phyloP scores from a whole-genome alignment of 2,888 invertebrate species.

The Panzeria rudis region DNA sequence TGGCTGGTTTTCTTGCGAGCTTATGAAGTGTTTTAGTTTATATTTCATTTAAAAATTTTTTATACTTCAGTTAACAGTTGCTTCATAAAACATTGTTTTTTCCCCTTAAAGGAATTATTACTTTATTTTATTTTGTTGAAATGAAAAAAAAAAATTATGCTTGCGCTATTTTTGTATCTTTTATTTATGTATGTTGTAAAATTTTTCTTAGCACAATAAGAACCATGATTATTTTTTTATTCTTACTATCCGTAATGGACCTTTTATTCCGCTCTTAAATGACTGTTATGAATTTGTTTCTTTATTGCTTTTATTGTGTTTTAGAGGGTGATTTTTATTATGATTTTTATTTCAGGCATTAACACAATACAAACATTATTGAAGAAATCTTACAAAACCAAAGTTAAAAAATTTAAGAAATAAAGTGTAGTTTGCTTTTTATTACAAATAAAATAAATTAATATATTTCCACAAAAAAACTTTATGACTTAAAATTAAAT shows the following conservation, averaged over 20 bases:
- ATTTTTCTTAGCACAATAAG: conserved; percentile 20
- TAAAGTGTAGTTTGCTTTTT: conserved; percentile 29
- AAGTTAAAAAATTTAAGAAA: background rate
- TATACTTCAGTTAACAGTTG: conserved; percentile 11
- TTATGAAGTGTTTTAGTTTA: conserved; percentile 40
- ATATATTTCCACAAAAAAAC: background rate
- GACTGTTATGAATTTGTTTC: conserved; percentile 18
- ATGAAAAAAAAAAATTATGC: conserved; percentile 58
- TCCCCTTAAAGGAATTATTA: conserved; percentile 37
- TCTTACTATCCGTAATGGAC: conserved; percentile 31
- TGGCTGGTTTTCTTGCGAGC: conserved; percentile 16
- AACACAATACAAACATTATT: conserved; percentile 25
- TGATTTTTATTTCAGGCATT: conserved; percentile 26
- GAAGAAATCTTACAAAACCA: background rate
- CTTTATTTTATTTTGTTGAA: conserved; percentile 59
- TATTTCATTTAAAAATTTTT: conserved; percentile 19
- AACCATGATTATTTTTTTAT: background rate
- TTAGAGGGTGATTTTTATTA: conserved; percentile 29
- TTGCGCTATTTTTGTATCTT: conserved; percentile 14
- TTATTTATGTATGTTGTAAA: conserved; percentile 49
- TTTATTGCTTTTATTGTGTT: background rate
- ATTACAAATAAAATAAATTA: conserved; percentile 11
- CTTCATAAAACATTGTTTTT: conserved; percentile 16
- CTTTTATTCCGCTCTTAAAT: conserved; percentile 18
- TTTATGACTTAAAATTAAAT: conserved; percentile 33